phyloP scores from a whole-genome alignment of 1,140 invertebrate genomes.

The Leptonema lineaticorne region DNA sequence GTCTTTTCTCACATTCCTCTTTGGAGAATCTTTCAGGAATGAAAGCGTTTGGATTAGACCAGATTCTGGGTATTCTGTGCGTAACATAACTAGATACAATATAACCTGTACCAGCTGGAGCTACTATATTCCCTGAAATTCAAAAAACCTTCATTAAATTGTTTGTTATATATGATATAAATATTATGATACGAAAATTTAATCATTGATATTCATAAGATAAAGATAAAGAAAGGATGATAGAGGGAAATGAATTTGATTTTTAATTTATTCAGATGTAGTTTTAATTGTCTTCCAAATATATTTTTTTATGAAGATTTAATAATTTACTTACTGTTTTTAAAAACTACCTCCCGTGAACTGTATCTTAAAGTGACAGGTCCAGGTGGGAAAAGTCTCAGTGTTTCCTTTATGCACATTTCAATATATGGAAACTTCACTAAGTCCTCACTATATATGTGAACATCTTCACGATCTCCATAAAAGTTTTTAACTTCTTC shows the following conservation, averaged over 20 bases:
- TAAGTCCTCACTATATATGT: not conserved
- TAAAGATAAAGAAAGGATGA: no score
- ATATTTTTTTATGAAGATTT: not conserved
- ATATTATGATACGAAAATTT: no score
- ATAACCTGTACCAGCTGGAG: slow-evolving; percentile 1
- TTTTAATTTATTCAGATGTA: not conserved
- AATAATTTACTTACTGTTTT: slow-evolving; percentile 9
- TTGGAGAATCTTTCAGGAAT: slow-evolving; percentile 16
- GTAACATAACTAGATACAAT: not conserved
- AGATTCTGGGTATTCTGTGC: slow-evolving; percentile 7
- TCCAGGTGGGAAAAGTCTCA: slow-evolving; percentile 1
- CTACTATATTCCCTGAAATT: not conserved
- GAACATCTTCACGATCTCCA: not conserved
- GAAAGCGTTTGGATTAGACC: not conserved
- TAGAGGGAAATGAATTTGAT: no score
- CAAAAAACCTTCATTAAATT: not conserved
- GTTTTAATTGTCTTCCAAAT: not conserved
- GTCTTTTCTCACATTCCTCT: not conserved
- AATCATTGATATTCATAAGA: no score
- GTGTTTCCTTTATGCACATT: slow-evolving; percentile 13
- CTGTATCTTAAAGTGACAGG: not conserved
- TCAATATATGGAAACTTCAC: slow-evolving; percentile 4
- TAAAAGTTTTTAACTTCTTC: slow-evolving; percentile 7
- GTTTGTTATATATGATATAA: no score
- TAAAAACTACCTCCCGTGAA: not conserved